phyloP scores from a whole-genome alignment of 2,797 vertebrate genomes.

The Acanthopagrus latus region DNA sequence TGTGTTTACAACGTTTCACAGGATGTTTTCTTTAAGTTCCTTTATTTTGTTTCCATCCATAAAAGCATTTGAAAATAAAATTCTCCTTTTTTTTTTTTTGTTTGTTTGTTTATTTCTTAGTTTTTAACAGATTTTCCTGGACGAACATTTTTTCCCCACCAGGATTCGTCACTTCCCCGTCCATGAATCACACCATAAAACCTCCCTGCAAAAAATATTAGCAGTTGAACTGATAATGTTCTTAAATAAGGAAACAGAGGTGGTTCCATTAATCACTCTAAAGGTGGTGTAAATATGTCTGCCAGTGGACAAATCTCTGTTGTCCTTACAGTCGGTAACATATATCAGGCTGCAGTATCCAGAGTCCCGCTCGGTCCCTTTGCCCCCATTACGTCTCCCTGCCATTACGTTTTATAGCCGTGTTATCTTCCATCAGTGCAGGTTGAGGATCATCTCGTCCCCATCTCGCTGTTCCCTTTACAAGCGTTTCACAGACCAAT shows the following conservation, averaged over 20 bases:
- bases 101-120: no score
- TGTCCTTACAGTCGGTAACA: background rate
- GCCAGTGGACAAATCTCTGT: background rate
- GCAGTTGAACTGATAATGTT: no score
- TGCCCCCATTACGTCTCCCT: slow-evolving; percentile 24
- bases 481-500: slow-evolving; percentile 34
- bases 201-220: no score
- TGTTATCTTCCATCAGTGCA: slow-evolving; percentile 37
- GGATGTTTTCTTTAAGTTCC: no score
- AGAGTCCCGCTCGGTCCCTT: slow-evolving; percentile 12
- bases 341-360: background rate
- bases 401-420: slow-evolving; percentile 40
- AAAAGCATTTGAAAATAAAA: no score
- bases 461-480: slow-evolving; percentile 28
- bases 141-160: no score
- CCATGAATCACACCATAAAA: no score
- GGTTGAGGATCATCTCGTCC: slow-evolving; percentile 15
- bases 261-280: background rate
- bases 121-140: no score
- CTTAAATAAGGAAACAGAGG: background rate
- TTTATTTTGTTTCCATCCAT: no score
- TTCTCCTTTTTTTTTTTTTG: no score
- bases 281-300: background rate
- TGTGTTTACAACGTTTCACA: no score
- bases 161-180: no score